Evolutionary conservation across 2,888 invertebrate genomes (phyloP).

Genomic region (Trissolcus japonicus): DNA sequence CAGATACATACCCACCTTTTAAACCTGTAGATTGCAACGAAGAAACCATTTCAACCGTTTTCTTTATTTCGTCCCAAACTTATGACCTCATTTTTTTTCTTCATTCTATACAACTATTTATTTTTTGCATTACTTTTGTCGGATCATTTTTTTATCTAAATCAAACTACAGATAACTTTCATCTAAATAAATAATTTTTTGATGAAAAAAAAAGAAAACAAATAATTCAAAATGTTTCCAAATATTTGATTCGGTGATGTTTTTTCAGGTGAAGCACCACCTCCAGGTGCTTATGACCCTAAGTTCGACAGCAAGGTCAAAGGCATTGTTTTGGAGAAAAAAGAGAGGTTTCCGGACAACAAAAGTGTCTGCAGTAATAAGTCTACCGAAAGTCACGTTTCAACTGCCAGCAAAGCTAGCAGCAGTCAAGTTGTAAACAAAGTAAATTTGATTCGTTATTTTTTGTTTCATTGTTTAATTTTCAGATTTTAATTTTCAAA

Average conservation of each 20-base stretch:
- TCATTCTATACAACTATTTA: neutral
- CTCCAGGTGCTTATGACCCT: constrained; percentile 78
- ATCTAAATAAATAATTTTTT: neutral
- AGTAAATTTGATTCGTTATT: constrained; percentile 43
- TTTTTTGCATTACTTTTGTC: neutral
- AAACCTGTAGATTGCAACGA: constrained; percentile 33
- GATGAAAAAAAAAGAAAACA: neutral
- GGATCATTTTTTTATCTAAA: neutral
- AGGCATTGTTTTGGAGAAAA: constrained; percentile 73
- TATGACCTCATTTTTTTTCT: neutral
- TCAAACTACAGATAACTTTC: neutral
- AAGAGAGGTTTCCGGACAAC: constrained; percentile 72
- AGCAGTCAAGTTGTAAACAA: constrained; percentile 38
- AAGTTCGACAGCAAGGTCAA: constrained; percentile 75
- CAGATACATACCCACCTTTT: constrained; percentile 17
- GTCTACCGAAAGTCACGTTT: constrained; percentile 65
- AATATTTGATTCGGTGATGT: constrained; percentile 1
- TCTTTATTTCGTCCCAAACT: neutral
- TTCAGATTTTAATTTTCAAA: neutral
- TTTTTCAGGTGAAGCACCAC: constrained; percentile 76
- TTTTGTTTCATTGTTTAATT: neutral
- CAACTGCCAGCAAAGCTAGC: constrained; percentile 64
- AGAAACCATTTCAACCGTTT: constrained; percentile 7
- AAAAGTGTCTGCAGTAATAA: constrained; percentile 72
- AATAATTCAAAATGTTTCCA: neutral